A percentile compares a stretch with the other conserved stretches of the same genome.
Evolutionary conservation across 2,113 vertebrate species (phyloP).

Genomic region (Triplophysa siluroides): DNA sequence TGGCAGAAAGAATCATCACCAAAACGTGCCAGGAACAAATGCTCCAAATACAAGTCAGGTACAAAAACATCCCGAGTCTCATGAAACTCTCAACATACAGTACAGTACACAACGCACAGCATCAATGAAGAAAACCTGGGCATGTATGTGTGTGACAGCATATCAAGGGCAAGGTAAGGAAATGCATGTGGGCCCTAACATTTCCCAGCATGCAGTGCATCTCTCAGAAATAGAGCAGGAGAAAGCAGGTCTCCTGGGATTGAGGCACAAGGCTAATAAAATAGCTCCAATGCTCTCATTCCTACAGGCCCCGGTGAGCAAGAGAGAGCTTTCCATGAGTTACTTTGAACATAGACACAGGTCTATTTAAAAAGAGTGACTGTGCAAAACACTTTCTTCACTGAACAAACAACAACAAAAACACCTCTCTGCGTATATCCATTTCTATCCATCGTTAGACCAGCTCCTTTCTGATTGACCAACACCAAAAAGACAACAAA

Average conservation of each 20-base stretch:
- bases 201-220: conserved; percentile 70
- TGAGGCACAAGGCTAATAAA: conserved; percentile 74
- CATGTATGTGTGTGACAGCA: conserved; percentile 21
- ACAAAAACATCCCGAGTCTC: not conserved
- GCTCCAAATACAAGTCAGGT: not conserved
- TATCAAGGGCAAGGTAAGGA: conserved; percentile 46
- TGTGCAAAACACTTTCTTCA: not conserved
- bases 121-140: conserved; percentile 4
- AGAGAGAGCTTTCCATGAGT: conserved; percentile 13
- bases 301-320: conserved; percentile 72
- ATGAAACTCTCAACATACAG: not conserved
- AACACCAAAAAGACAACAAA: not conserved
- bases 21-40: not conserved
- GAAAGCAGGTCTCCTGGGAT: conserved; percentile 73
- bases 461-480: not conserved
- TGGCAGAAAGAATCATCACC: conserved; percentile 6
- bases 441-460: not conserved
- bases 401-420: not conserved
- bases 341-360: not conserved
- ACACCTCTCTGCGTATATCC: not conserved
- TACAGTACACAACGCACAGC: not conserved
- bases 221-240: conserved; percentile 73
- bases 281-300: conserved; percentile 77
- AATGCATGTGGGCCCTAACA: conserved; percentile 55
- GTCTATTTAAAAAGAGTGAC: conserved; percentile 20